phyloP scores from a whole-genome alignment of 2,888 invertebrate species.

The Acleris literana region DNA sequence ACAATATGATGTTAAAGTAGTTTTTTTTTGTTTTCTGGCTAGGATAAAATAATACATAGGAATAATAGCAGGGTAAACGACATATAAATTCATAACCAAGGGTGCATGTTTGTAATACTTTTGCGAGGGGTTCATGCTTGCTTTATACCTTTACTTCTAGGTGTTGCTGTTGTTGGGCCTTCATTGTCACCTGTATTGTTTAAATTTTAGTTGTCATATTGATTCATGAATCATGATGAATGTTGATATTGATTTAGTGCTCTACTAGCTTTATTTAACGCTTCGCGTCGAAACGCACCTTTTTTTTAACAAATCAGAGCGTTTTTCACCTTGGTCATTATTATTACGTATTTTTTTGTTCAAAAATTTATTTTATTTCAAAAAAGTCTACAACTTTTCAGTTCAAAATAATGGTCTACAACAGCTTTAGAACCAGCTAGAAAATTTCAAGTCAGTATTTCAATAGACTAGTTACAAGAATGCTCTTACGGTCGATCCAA shows the following conservation, averaged over 20 bases:
- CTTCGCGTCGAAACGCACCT: no score
- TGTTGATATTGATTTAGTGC: not conserved
- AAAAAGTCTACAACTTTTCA: no score
- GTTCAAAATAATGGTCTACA: no score
- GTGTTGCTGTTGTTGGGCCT: constrained; percentile 62
- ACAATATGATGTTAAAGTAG: not conserved
- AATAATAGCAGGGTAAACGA: constrained; percentile 8
- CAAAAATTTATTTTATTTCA: no score
- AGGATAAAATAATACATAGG: constrained; percentile 6
- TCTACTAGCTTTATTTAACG: not conserved
- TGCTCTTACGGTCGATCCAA: no score
- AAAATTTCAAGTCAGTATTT: no score
- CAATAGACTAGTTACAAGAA: no score
- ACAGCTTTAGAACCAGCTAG: no score
- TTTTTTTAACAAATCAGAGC: no score
- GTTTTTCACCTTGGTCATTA: no score
- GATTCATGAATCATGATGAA: no score
- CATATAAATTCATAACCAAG: constrained; percentile 8
- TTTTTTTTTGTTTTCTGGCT: not conserved
- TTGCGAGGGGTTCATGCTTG: constrained; percentile 32
- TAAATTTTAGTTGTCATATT: constrained; percentile 17
- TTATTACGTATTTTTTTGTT: no score
- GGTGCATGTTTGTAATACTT: not conserved
- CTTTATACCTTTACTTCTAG: constrained; percentile 72
- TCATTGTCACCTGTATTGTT: constrained; percentile 66